Conservation (phyloP, 2,888 invertebrate species). For the Aleiodes testaceus region DNA sequence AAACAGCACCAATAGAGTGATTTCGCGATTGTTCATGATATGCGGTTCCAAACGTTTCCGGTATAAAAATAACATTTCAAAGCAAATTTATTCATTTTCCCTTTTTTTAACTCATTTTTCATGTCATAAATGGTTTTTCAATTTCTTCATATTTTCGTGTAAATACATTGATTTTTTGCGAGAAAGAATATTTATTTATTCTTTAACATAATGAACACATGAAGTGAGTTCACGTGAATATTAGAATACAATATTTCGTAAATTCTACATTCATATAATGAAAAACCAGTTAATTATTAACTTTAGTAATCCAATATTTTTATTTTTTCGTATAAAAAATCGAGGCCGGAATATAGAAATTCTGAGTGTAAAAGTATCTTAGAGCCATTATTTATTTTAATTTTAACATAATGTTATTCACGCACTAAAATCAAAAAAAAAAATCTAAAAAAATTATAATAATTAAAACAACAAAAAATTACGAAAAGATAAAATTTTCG, state of each 20-base stretch:
- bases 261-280: too few relatives aligned
- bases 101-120: background rate
- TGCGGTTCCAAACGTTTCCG: constrained; percentile 46
- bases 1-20: background rate
- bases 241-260: too few relatives aligned
- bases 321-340: constrained; percentile 56
- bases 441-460: too few relatives aligned
- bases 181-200: constrained; percentile 27
- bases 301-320: too few relatives aligned
- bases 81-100: constrained; percentile 35
- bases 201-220: background rate
- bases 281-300: too few relatives aligned
- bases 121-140: background rate
- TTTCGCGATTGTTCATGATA: background rate
- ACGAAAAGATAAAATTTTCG: too few relatives aligned
- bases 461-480: too few relatives aligned
- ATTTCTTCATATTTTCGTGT: background rate
- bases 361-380: constrained; percentile 56
- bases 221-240: too few relatives aligned
- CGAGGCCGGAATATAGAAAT: constrained; percentile 68
- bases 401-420: too few relatives aligned
- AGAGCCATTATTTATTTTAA: constrained; percentile 4
- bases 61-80: constrained; percentile 59
- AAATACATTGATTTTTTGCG: constrained; percentile 16
- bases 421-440: too few relatives aligned